Evolutionary conservation across 2,113 vertebrate species (phyloP).

Genomic region (Ramphastos sulfuratus): DNA sequence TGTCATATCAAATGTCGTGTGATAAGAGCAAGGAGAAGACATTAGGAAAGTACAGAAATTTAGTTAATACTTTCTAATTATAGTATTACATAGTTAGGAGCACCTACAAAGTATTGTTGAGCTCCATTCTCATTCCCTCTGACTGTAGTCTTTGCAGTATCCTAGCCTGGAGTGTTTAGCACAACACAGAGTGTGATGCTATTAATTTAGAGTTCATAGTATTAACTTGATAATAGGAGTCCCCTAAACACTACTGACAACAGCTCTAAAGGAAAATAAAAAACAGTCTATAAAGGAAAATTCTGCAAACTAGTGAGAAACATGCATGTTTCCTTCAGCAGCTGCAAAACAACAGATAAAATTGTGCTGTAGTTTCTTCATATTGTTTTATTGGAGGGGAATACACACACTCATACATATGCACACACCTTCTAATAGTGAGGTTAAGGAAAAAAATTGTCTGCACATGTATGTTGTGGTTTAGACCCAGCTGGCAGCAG

Average conservation of each 20-base stretch:
- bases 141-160: not conserved
- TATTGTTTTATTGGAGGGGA: not conserved
- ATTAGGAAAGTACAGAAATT: not conserved
- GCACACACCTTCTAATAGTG: accelerated
- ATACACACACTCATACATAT: accelerated
- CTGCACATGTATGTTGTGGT: not conserved
- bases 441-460: not conserved
- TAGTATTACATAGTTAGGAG: not conserved
- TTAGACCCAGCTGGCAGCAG: too few relatives aligned
- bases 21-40: not conserved
- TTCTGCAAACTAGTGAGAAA: not conserved
- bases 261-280: not conserved
- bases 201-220: not conserved
- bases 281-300: not conserved
- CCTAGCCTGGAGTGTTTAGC: not conserved
- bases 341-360: not conserved
- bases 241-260: not conserved
- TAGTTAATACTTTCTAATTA: not conserved
- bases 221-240: not conserved
- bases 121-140: not conserved
- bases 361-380: not conserved
- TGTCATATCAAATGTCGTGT: not conserved
- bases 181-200: not conserved
- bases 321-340: not conserved
- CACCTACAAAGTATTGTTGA: not conserved